A percentile compares a stretch with the other conserved stretches of the same genome.
phyloP scores from a whole-genome alignment of 2,888 invertebrate species.

The Troides aeacus region DNA sequence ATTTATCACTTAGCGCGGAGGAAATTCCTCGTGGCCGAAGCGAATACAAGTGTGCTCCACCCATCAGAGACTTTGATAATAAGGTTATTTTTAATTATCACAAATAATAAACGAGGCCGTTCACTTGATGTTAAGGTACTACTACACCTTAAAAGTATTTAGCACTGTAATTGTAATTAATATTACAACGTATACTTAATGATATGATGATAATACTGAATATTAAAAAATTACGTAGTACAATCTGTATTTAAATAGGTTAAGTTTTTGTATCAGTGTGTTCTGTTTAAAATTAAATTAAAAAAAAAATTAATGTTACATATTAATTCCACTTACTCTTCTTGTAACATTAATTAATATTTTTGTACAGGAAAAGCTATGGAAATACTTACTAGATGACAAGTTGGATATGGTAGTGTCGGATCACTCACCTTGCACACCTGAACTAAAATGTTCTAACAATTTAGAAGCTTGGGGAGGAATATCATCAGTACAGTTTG shows the following conservation, averaged over 20 bases:
- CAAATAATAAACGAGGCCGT: neutral
- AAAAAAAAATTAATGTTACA: no score
- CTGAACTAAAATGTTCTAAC: conserved; percentile 82
- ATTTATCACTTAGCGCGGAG: conserved; percentile 82
- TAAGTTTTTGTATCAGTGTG: no score
- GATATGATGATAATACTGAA: no score
- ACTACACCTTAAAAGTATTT: neutral
- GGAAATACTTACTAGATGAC: conserved; percentile 80
- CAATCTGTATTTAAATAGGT: no score
- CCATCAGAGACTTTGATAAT: conserved; percentile 82
- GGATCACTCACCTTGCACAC: conserved; percentile 85
- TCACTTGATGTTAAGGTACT: neutral
- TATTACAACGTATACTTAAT: no score
- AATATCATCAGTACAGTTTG: conserved; percentile 86
- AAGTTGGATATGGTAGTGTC: conserved; percentile 83
- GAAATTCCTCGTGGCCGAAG: conserved; percentile 82
- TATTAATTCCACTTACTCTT: no score
- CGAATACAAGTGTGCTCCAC: conserved; percentile 87
- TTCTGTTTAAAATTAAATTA: no score
- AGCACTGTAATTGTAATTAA: neutral
- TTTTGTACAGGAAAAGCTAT: conserved; percentile 78
- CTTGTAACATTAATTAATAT: neutral
- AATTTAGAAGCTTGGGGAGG: conserved; percentile 87
- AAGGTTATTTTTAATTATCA: conserved; percentile 61
- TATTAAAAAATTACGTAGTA: no score